These are phyloP conservation scores for Calonectris borealis DNA, from an alignment of 2,113 vertebrate species.

Conservation along the genomic window DNA sequence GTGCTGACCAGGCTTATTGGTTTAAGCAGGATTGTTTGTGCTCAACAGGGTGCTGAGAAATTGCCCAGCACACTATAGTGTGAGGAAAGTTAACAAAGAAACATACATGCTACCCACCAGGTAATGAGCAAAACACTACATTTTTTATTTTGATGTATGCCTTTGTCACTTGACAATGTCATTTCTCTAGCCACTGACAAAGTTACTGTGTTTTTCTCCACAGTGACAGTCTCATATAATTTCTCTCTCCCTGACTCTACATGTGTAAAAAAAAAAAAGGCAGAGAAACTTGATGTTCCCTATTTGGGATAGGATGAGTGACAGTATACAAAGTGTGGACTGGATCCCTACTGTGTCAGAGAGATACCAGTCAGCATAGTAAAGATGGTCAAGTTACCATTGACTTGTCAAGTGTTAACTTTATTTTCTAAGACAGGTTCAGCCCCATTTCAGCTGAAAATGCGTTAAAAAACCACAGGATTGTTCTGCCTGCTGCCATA, in stretches of 20 bases:
- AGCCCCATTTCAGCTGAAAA: background rate
- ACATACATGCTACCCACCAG: background rate
- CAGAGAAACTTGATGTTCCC: background rate
- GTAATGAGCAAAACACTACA: background rate
- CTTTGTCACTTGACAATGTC: constrained; percentile 14
- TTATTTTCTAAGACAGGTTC: background rate
- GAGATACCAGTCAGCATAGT: background rate
- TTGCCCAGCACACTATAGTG: background rate
- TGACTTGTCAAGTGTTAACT: background rate
- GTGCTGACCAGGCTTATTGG: background rate
- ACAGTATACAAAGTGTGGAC: background rate
- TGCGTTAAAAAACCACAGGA: background rate
- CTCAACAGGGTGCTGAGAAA: background rate
- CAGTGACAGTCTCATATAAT: background rate
- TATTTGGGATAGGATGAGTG: background rate
- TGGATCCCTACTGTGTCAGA: background rate
- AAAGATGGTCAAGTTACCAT: background rate
- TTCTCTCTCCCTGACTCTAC: background rate
- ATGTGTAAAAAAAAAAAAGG: too few relatives aligned
- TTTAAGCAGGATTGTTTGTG: background rate
- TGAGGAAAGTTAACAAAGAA: background rate
- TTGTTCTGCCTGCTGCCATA: background rate
- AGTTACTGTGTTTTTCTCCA: background rate
- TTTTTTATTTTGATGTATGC: constrained; percentile 31
- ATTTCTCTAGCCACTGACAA: background rate